Evolutionary conservation across 2,797 vertebrate genomes (phyloP).

Genomic region (Chelonia mydas): DNA sequence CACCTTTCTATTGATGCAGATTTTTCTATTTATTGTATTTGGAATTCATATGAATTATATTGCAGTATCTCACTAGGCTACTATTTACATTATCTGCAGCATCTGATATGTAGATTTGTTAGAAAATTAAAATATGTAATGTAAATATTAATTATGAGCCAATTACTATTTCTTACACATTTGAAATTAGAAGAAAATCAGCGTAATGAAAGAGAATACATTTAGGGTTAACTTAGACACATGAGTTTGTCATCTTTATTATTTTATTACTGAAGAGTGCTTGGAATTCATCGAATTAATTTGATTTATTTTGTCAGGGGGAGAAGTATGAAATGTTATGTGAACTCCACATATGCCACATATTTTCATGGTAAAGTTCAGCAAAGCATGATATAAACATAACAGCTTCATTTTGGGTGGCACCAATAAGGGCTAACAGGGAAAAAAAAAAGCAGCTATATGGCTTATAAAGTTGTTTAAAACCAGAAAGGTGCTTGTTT

Average conservation of each 20-base stretch:
- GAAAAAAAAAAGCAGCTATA: constrained; percentile 20
- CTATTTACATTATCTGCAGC: not conserved
- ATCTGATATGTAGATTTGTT: not conserved
- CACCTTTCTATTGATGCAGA: not conserved
- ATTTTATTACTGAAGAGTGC: constrained; percentile 15
- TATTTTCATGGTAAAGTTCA: constrained; percentile 12
- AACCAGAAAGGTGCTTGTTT: not conserved
- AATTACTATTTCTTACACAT: not conserved
- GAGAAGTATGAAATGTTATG: not conserved
- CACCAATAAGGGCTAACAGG: constrained; percentile 3
- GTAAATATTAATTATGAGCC: not conserved
- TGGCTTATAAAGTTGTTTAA: not conserved
- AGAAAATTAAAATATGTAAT: not conserved
- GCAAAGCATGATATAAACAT: not conserved
- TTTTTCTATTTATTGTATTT: not conserved
- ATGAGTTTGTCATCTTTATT: not conserved
- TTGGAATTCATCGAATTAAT: not conserved
- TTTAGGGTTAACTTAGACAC: not conserved
- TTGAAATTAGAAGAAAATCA: not conserved
- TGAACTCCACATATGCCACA: not conserved
- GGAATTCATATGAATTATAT: not conserved
- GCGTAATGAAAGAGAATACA: not conserved
- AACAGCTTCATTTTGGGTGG: not conserved
- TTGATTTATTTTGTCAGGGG: not conserved
- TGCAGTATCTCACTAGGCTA: not conserved